Evolutionary conservation across 2,797 vertebrate genomes (phyloP).

Genomic region (Sebastes variabilis): DNA sequence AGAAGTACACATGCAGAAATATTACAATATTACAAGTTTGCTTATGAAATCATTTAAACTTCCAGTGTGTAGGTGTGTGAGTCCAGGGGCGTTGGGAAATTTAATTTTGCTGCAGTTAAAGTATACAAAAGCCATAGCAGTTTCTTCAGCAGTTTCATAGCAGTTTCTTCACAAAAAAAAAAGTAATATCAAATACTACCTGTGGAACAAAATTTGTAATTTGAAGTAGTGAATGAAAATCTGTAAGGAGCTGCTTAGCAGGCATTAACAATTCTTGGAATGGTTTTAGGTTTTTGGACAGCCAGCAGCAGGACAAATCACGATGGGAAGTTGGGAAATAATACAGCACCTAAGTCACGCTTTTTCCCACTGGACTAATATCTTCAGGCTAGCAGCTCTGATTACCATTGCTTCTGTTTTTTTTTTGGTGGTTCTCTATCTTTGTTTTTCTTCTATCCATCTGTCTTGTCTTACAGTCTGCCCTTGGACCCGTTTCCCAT

Average conservation of each 20-base stretch:
- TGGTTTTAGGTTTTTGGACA: conserved; percentile 4
- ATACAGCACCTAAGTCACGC: background rate
- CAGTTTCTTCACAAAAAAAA: background rate
- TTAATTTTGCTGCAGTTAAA: background rate
- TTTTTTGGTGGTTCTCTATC: background rate
- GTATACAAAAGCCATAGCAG: background rate
- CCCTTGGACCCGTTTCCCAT: conserved; percentile 39
- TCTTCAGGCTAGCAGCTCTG: conserved; percentile 1
- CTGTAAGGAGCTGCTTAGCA: conserved; percentile 10
- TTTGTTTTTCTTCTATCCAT: conserved; percentile 20
- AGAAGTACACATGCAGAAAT: background rate
- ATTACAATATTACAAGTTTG: background rate
- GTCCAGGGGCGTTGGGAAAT: background rate
- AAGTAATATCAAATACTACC: background rate
- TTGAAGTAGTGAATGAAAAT: background rate
- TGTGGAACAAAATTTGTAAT: background rate
- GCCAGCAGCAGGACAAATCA: conserved; percentile 7
- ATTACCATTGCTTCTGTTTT: background rate
- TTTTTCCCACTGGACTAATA: background rate
- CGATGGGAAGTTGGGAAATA: background rate
- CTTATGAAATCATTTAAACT: background rate
- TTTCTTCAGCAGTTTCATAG: background rate
- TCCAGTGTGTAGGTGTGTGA: background rate
- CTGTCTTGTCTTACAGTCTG: conserved; percentile 33
- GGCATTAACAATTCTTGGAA: background rate